A percentile compares a stretch with the other conserved stretches of the same genome.
phyloP scores from a whole-genome alignment of 2,797 vertebrate genomes.

The Gorsachius magnificus region DNA sequence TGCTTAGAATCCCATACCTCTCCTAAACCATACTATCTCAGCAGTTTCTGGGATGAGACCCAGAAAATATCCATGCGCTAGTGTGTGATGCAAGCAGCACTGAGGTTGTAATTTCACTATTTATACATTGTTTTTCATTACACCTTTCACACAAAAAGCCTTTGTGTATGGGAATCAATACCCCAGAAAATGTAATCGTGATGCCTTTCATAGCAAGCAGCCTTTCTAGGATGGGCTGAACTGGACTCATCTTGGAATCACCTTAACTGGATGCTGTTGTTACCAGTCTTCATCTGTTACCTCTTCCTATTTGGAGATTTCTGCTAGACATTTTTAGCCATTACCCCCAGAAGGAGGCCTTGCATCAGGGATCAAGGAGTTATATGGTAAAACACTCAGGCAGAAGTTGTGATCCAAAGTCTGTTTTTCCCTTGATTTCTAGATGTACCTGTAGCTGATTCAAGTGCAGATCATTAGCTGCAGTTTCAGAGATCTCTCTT shows the following conservation, averaged over 20 bases:
- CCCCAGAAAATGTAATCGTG: neutral
- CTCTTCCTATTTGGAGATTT: neutral
- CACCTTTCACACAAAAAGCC: neutral
- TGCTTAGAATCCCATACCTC: neutral
- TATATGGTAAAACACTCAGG: neutral
- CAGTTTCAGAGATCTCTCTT: neutral
- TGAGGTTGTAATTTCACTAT: neutral
- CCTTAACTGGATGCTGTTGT: neutral
- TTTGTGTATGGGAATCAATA: neutral
- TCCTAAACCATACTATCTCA: neutral
- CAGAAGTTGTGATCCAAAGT: neutral
- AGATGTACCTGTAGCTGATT: neutral
- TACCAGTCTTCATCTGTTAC: neutral
- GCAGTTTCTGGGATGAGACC: conserved; percentile 15
- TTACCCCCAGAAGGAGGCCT: neutral
- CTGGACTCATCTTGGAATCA: neutral
- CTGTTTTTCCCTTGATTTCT: neutral
- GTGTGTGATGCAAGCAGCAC: neutral
- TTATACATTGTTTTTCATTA: neutral
- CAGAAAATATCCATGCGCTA: neutral
- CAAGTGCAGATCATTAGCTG: neutral
- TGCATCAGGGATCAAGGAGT: neutral
- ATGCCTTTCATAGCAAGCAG: neutral
- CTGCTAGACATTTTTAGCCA: neutral
- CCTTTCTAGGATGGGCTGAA: neutral